phyloP scores from a whole-genome alignment of 2,113 vertebrate species.

The Gavia stellata region DNA sequence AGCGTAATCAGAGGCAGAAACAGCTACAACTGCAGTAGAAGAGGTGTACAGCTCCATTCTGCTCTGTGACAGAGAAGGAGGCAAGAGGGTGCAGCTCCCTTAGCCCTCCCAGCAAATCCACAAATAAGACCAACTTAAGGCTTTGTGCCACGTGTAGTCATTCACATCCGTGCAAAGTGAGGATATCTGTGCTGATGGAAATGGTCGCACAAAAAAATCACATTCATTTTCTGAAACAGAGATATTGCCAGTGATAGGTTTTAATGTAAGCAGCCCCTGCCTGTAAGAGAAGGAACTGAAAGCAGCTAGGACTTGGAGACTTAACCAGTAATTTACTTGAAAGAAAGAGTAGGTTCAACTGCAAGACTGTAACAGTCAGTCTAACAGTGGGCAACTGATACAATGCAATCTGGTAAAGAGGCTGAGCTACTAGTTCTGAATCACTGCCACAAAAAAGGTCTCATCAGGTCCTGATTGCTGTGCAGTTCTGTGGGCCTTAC shows the following conservation, averaged over 20 bases:
- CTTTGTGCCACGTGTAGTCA: neutral
- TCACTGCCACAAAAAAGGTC: neutral
- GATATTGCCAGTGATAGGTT: neutral
- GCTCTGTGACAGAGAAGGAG: neutral
- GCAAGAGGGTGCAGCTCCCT: neutral
- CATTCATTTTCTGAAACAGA: neutral
- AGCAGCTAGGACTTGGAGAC: neutral
- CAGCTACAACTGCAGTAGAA: neutral
- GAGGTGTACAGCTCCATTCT: neutral
- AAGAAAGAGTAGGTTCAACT: neutral
- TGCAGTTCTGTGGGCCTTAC: neutral
- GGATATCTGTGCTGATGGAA: neutral
- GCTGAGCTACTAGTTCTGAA: neutral
- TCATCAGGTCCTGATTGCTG: neutral
- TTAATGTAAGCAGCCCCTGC: neutral
- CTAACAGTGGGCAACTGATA: neutral
- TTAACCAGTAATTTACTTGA: neutral
- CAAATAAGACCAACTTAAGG: neutral
- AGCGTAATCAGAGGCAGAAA: neutral
- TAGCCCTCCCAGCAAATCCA: neutral
- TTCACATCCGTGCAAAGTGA: neutral
- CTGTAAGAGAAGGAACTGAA: neutral
- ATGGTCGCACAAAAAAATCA: neutral
- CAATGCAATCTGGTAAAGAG: neutral
- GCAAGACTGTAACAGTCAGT: neutral